Conservation (phyloP, 2,797 vertebrate genomes). For the Thunnus albacares region DNA sequence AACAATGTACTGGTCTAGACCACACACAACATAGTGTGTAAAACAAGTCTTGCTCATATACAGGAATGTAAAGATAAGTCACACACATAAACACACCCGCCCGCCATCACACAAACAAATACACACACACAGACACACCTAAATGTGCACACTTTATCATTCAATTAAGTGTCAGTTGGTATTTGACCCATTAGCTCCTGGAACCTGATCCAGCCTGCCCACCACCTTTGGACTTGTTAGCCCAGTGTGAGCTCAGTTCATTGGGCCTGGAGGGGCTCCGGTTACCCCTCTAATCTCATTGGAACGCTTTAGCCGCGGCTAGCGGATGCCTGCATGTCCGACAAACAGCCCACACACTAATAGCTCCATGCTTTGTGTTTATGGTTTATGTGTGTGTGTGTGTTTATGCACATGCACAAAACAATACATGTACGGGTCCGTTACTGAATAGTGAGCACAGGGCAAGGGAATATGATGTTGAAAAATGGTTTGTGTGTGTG, state of each 20-base stretch:
- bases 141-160: constrained; percentile 72
- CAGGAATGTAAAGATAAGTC: constrained; percentile 24
- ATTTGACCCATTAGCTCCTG: constrained; percentile 85
- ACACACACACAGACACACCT: constrained; percentile 37
- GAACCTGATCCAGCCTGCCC: constrained; percentile 84
- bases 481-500: constrained; percentile 72
- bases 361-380: constrained; percentile 77
- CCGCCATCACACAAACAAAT: background rate
- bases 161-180: constrained; percentile 84
- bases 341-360: constrained; percentile 88
- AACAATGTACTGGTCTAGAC: constrained; percentile 33
- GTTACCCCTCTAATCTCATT: constrained; percentile 94
- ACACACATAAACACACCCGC: constrained; percentile 37
- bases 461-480: constrained; percentile 62
- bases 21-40: constrained; percentile 18
- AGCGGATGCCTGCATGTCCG: constrained; percentile 92
- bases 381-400: constrained; percentile 49
- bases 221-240: constrained; percentile 85
- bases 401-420: constrained; percentile 50
- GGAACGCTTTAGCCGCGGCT: constrained; percentile 87
- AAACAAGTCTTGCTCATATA: constrained; percentile 14
- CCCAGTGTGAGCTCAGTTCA: constrained; percentile 88
- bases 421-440: constrained; percentile 65
- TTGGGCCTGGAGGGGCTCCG: constrained; percentile 88
- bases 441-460: constrained; percentile 63